These are phyloP conservation scores for Orthonychiurus folsomi DNA, from an alignment of 2,888 invertebrate genomes.

Conservation along the genomic window DNA sequence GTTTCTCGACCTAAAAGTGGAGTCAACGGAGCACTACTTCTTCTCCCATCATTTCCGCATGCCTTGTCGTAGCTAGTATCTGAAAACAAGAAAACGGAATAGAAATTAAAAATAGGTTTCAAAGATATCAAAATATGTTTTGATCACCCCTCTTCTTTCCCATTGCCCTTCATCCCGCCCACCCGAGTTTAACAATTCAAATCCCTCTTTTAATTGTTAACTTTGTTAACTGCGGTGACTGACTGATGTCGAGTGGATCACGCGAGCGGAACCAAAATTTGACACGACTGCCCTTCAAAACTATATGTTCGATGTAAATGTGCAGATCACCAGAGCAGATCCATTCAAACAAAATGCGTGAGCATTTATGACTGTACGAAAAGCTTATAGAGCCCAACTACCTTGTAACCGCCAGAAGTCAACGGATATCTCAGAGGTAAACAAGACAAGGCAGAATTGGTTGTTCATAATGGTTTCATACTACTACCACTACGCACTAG, in stretches of 20 bases:
- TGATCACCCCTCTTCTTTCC: too few species aligned
- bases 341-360: too few species aligned
- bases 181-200: background rate
- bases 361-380: too few species aligned
- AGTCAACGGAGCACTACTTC: conserved; percentile 69
- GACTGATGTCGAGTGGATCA: background rate
- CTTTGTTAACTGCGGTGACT: too few species aligned
- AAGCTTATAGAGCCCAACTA: too few species aligned
- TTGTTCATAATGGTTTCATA: too few species aligned
- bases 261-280: background rate
- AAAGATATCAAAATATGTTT: too few species aligned
- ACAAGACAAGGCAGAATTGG: too few species aligned
- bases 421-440: too few species aligned
- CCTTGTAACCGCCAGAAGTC: too few species aligned
- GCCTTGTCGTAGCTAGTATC: conserved; percentile 88
- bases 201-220: too few species aligned
- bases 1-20: conserved; percentile 67
- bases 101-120: background rate
- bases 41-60: conserved; percentile 55
- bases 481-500: too few species aligned
- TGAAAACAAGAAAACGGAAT: conserved; percentile 44
- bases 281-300: background rate
- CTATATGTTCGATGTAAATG: background rate
- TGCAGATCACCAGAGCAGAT: background rate
- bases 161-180: background rate